Evolutionary conservation across 2,888 invertebrate species (phyloP), one percentile per base, ranked within the genome.

Genomic region (Eumerus sabulonum): DNA sequence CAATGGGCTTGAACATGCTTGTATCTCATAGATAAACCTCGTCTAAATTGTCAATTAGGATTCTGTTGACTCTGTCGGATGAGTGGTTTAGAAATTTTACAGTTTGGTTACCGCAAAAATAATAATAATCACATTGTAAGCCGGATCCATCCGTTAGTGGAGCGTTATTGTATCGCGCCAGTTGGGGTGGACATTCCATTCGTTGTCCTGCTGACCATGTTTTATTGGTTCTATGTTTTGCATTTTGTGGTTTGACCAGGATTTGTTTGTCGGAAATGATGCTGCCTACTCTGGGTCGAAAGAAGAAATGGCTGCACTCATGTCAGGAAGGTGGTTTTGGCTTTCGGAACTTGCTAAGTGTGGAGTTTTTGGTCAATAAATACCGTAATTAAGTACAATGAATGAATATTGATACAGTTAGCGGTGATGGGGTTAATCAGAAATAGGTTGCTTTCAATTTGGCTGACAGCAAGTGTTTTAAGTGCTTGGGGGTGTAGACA

Each of bases 61-160:
- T 77, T 72, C 62, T 59, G 67, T 57, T 72, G 57, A 57, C 18
- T 38, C 51, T 76, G 62, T 40, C 72, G 62, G 62, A 77, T 63
- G 67, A 62, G 67, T 53, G 72, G 56, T 44, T 57, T 62, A 45
- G 62, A 66, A 60, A 71, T 71, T 76, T 71, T 63, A 66, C 62
- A 66, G 77, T 47, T 67, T 53, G 62, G 62, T 36, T 67, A 59
- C 72, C 62, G 36, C 77, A 57, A 72, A 67, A 77, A 77, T 77
- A 77, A 67, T 72, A 67, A 72, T 77, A 77, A 77, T 77, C 76
- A 72, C 67, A 67, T 77, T 72, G 67, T 72, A 72, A 62, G 42
- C 67, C 45, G 36, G 60, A 40, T 60, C 13, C 51, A 42, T 36
- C 27, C 27, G 27, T 27, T 27, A 27, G 2, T 54, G 27, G 14